Evolutionary conservation across 2,888 invertebrate genomes (phyloP), one percentile per base, ranked within the genome.

Genomic region (Cheilosia soror): DNA sequence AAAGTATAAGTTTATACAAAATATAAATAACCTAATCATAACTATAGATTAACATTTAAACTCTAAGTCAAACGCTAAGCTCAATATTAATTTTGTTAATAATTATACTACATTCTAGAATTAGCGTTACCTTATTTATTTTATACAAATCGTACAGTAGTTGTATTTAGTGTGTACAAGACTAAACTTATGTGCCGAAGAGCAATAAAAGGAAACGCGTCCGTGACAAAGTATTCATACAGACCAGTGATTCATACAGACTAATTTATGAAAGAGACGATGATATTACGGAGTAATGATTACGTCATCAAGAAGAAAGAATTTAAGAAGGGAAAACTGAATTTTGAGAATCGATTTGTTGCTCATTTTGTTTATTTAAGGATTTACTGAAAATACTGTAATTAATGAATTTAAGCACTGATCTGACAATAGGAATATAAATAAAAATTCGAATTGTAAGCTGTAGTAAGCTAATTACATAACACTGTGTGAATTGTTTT

Each of bases 341-440:
- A 40, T 68, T 53, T 55, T 6, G 6, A 29, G 9, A 49, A 31
- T 40, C 33, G 29, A 15, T 11, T 31, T 27, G 44, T 37, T 73
- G 40, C 44, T 51, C 40, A 57, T 47, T 47, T 51, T 20, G 31
- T n/a, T 51, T 58, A 58, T 51, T 31, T 42, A 60, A 60, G 49
- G 29, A 29, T 75, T 68, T 60, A 37, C 75, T 53, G 20, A 49
- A 37, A 58, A 57, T 76, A 60, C 40, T 69, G 29, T 63, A 68
- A 60, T 78, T 29, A 40, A 79, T 71, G 78, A 79, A 79, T 79
- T 79, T 79, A 71, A 71, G 57, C 78, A 71, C 71, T 79, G 78
- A 79, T 65, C 65, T 71, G 78, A 79, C 71, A 79, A 83, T 68
- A 63, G 58, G 20, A 60, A 44, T 77, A 82, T 4, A 47, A 71